Conservation (phyloP, 92 coral and sea anemone species). For the Bergia sp. region DNA sequence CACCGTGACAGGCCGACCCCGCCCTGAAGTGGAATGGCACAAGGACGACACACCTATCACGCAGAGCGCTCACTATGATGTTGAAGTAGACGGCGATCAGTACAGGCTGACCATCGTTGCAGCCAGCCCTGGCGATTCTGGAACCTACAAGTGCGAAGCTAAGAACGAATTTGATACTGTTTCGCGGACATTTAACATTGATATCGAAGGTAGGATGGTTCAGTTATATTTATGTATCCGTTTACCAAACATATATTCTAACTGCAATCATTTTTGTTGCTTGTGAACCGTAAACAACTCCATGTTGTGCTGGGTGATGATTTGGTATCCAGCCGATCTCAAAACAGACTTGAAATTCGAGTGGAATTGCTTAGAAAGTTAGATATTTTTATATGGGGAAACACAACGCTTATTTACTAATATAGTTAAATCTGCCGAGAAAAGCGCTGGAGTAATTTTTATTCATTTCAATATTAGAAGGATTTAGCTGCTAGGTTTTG, state of each 20-base stretch:
- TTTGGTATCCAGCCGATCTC: constrained; percentile 17
- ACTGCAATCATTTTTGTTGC: constrained; percentile 38
- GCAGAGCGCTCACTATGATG: constrained; percentile 60
- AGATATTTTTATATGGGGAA: background rate
- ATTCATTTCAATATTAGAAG: constrained; percentile 14
- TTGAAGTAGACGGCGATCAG: constrained; percentile 69
- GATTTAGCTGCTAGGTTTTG: background rate
- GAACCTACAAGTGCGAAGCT: constrained; percentile 91
- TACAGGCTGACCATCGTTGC: constrained; percentile 79
- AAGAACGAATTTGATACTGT: constrained; percentile 79
- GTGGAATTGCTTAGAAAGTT: background rate
- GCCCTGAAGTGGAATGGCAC: constrained; percentile 93
- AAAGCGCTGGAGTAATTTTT: background rate
- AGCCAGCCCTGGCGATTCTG: constrained; percentile 86
- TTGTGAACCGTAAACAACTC: constrained; percentile 24
- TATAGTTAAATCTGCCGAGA: background rate
- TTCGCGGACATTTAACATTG: constrained; percentile 84
- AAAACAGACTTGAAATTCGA: constrained; percentile 14
- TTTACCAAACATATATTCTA: background rate
- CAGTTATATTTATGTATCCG: background rate
- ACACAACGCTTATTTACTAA: background rate
- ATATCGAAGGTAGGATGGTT: constrained; percentile 81
- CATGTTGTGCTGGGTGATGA: constrained; percentile 29
- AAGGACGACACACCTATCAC: constrained; percentile 75
- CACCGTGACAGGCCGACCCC: constrained; percentile 79